Evolutionary conservation across 2,797 vertebrate genomes (phyloP).

Genomic region (Cyclopterus lumpus): DNA sequence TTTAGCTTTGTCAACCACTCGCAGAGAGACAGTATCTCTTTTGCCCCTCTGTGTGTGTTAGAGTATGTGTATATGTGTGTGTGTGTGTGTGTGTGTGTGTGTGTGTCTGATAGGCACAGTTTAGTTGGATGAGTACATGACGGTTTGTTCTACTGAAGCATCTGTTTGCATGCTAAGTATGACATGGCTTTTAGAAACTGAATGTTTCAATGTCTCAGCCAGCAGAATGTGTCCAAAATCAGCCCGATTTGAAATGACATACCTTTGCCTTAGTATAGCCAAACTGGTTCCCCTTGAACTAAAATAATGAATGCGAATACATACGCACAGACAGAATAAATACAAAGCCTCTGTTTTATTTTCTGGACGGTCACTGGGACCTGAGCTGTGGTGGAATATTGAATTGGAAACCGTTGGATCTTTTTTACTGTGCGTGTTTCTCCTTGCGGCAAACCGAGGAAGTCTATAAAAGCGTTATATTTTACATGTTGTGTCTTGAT

Average conservation of each 20-base stretch:
- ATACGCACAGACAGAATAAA: neutral
- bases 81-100: constrained; percentile 10
- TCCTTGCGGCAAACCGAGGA: neutral
- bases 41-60: constrained; percentile 18
- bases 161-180: constrained; percentile 50
- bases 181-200: constrained; percentile 21
- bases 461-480: neutral
- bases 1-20: constrained; percentile 72
- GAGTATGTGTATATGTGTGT: constrained; percentile 25
- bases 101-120: constrained; percentile 19
- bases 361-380: neutral
- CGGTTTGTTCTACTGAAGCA: constrained; percentile 42
- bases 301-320: neutral
- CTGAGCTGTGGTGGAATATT: neutral
- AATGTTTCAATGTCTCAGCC: constrained; percentile 8
- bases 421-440: neutral
- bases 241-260: neutral
- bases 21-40: constrained; percentile 51
- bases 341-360: neutral
- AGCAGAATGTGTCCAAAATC: neutral
- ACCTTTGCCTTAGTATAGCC: neutral
- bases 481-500: neutral
- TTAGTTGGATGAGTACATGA: constrained; percentile 36
- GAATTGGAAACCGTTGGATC: neutral
- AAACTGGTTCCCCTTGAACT: neutral